A percentile compares a stretch with the other conserved stretches of the same genome.
Conservation (phyloP, 2,113 vertebrate species). For the Holacanthus passer region DNA sequence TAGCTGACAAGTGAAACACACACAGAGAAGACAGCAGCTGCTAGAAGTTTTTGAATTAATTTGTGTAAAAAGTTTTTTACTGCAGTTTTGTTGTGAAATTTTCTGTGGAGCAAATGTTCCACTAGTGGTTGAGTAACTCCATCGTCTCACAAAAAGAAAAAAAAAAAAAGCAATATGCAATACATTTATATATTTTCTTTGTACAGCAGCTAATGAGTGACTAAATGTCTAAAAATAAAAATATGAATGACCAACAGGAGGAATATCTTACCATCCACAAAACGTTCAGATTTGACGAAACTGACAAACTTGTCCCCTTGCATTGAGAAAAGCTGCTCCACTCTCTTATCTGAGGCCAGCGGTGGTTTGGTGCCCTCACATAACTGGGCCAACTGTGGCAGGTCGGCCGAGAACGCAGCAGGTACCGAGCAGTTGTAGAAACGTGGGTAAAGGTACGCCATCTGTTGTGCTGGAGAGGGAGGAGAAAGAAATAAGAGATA, state of each 20-base stretch:
- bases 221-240: neutral
- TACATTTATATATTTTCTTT: neutral
- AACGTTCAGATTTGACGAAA: constrained; percentile 90
- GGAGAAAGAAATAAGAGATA: neutral
- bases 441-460: constrained; percentile 88
- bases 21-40: constrained; percentile 6
- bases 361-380: constrained; percentile 79
- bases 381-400: constrained; percentile 85
- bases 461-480: constrained; percentile 85
- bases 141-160: neutral
- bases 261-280: constrained; percentile 88
- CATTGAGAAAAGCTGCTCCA: constrained; percentile 84
- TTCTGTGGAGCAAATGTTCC: neutral
- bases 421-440: constrained; percentile 92
- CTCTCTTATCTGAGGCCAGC: constrained; percentile 58
- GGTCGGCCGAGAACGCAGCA: constrained; percentile 78
- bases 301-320: constrained; percentile 87
- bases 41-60: neutral
- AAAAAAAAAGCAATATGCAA: neutral
- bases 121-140: neutral
- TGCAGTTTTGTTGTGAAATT: too few species aligned
- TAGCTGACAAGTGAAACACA: too few species aligned
- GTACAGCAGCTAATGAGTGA: neutral
- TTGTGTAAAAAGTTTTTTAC: neutral
- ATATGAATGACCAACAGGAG: neutral